Percentiles rank a stretch among this genome's conserved stretches.
These are phyloP conservation scores for Lophura nycthemera DNA, from an alignment of 2,113 vertebrate genomes.

Conservation along the genomic window DNA sequence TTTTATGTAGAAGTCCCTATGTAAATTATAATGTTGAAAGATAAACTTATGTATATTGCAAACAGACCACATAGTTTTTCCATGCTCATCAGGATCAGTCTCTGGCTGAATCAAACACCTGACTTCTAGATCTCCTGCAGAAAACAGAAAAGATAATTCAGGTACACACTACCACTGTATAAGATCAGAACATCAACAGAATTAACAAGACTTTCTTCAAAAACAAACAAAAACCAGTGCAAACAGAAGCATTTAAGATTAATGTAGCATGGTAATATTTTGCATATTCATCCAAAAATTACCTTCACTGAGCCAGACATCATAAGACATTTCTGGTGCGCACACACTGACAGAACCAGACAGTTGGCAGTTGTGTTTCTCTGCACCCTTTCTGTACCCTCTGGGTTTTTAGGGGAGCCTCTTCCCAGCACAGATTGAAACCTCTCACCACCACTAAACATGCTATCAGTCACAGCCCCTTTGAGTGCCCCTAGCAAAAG, in stretches of 20 bases:
- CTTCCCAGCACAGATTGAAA: not conserved
- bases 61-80: not conserved
- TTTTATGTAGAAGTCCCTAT: not conserved
- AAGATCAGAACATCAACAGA: not conserved
- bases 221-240: not conserved
- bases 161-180: not conserved
- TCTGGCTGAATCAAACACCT: not conserved
- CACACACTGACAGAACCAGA: not conserved
- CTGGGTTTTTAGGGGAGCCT: not conserved
- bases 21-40: slow-evolving; percentile 2
- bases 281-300: not conserved
- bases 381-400: not conserved
- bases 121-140: not conserved
- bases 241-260: not conserved
- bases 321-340: not conserved
- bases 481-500: not conserved
- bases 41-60: not conserved
- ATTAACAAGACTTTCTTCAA: not conserved
- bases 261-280: not conserved
- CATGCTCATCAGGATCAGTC: not conserved
- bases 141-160: not conserved
- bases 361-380: not conserved
- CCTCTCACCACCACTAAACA: not conserved
- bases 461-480: not conserved
- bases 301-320: not conserved